phyloP scores from a whole-genome alignment of 2,797 vertebrate species.

The Sphenodon punctatus region DNA sequence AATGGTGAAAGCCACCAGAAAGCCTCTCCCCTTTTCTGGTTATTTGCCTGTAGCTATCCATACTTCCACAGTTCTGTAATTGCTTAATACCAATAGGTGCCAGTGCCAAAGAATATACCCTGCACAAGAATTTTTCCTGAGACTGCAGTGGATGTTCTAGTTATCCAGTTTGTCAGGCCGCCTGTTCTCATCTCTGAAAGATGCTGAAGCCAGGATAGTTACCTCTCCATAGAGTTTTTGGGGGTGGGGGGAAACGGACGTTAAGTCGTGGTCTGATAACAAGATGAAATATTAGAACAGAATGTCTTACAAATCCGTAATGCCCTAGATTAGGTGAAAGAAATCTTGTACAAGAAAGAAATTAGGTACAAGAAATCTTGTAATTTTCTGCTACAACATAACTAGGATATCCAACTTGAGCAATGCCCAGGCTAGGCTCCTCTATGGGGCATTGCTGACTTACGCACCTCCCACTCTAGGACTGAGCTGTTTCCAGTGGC shows the following conservation, averaged over 20 bases:
- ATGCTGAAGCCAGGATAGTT: neutral
- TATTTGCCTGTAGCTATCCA: too few relatives aligned
- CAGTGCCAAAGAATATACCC: neutral
- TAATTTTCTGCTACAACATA: neutral
- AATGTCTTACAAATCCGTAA: neutral
- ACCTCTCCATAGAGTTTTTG: too few relatives aligned
- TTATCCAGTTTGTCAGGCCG: neutral
- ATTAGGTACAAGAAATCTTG: too few relatives aligned
- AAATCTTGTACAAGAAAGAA: too few relatives aligned
- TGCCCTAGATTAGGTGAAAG: neutral
- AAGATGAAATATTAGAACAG: neutral
- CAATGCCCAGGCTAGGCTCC: neutral
- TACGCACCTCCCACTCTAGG: neutral
- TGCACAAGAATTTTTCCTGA: neutral
- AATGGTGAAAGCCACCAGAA: neutral
- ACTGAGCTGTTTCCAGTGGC: too few relatives aligned
- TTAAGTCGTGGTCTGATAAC: neutral
- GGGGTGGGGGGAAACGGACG: too few relatives aligned
- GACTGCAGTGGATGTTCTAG: neutral
- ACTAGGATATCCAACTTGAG: neutral
- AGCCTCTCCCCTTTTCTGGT: neutral
- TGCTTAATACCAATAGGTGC: too few relatives aligned
- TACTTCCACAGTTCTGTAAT: too few relatives aligned
- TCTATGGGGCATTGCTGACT: neutral
- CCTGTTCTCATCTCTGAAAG: neutral